These are phyloP conservation scores for Troilus luridus DNA, from an alignment of 2,888 invertebrate genomes.

Conservation along the genomic window DNA sequence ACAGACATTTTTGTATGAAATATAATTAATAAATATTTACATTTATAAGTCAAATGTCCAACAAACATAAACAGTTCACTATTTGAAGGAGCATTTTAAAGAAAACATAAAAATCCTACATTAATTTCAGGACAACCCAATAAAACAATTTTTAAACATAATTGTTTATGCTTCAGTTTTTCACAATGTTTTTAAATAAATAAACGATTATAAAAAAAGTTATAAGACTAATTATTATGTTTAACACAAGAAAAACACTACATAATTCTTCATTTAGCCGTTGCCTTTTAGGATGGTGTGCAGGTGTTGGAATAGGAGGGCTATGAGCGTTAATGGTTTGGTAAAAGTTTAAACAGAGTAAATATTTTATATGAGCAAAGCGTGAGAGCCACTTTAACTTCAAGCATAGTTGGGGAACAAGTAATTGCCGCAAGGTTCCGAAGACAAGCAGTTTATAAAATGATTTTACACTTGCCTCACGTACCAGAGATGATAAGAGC, in stretches of 20 bases:
- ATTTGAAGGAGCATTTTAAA: too few species aligned
- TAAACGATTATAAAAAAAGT: background rate
- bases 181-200: too few species aligned
- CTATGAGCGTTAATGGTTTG: background rate
- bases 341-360: conserved; percentile 14
- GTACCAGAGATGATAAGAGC: too few species aligned
- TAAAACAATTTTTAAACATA: too few species aligned
- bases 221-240: background rate
- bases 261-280: background rate
- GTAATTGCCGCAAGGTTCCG: background rate
- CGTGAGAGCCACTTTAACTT: background rate
- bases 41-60: too few species aligned
- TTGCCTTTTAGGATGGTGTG: background rate
- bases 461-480: background rate
- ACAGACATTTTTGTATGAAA: too few species aligned
- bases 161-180: too few species aligned
- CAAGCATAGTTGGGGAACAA: background rate
- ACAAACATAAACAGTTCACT: too few species aligned
- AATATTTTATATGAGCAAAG: background rate
- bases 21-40: too few species aligned
- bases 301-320: conserved; percentile 6
- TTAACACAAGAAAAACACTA: background rate
- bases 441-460: conserved; percentile 2
- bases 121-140: too few species aligned
- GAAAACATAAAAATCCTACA: too few species aligned